These are phyloP conservation scores for Picus viridis DNA, from an alignment of 2,797 vertebrate species.

Conservation along the genomic window DNA sequence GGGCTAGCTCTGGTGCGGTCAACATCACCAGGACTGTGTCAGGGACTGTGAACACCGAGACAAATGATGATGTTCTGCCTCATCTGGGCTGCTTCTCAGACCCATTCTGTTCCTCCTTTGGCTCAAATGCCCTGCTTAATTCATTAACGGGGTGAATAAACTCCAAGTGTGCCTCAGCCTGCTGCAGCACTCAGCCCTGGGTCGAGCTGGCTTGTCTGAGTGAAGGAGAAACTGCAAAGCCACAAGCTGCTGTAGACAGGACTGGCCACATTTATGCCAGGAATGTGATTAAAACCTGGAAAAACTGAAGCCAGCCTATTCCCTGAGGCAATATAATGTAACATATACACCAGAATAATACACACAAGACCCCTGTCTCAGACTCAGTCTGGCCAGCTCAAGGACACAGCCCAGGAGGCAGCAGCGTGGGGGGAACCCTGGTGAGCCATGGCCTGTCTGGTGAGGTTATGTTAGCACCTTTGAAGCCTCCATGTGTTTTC, in stretches of 20 bases:
- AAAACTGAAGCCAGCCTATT: constrained; percentile 60
- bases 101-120: background rate
- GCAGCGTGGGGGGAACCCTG: background rate
- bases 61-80: background rate
- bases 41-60: background rate
- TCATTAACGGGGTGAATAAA: background rate
- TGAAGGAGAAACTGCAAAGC: background rate
- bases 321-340: constrained; percentile 50
- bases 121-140: background rate
- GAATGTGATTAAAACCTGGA: constrained; percentile 71
- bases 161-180: background rate
- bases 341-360: constrained; percentile 40
- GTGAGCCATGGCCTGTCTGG: background rate
- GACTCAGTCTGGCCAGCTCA: background rate
- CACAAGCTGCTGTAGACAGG: background rate
- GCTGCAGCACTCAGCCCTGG: background rate
- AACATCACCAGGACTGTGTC: background rate
- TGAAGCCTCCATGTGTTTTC: background rate
- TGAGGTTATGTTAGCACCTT: background rate
- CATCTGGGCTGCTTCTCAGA: background rate
- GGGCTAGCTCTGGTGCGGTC: background rate
- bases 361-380: constrained; percentile 57
- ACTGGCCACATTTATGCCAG: constrained; percentile 66
- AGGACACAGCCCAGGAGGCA: constrained; percentile 3
- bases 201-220: background rate